These are phyloP conservation scores for Neocrepidodera transversa DNA, from an alignment of 2,888 invertebrate species.

Conservation along the genomic window DNA sequence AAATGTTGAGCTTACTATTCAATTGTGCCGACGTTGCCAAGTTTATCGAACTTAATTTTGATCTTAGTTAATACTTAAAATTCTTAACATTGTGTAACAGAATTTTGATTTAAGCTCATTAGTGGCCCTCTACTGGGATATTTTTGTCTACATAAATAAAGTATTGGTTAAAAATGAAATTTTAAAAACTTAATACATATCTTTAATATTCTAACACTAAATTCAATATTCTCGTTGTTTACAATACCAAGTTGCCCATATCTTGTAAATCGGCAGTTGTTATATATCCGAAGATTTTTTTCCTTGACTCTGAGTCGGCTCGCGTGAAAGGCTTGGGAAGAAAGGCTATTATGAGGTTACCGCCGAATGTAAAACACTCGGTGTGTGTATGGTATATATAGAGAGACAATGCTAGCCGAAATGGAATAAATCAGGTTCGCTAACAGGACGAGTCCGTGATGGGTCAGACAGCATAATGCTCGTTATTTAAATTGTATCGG, in stretches of 20 bases:
- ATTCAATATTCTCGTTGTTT: neutral
- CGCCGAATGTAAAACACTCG: constrained; percentile 49
- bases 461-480: constrained; percentile 55
- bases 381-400: no score
- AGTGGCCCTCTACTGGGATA: no score
- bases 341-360: constrained; percentile 48
- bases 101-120: no score
- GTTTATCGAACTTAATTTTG: no score
- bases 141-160: no score
- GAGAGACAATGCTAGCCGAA: constrained; percentile 56
- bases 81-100: no score
- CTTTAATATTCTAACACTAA: neutral
- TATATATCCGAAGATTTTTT: constrained; percentile 21
- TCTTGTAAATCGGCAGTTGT: constrained; percentile 17
- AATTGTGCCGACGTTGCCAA: no score
- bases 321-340: constrained; percentile 39
- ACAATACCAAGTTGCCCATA: neutral
- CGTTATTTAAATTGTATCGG: constrained; percentile 58
- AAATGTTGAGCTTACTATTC: no score
- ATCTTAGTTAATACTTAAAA: no score
- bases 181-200: neutral
- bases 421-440: constrained; percentile 58
- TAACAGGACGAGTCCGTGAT: constrained; percentile 57
- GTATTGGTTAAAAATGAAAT: no score
- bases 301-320: constrained; percentile 33